Percentiles rank a stretch among this genome's conserved stretches.
Evolutionary conservation across 2,888 invertebrate genomes (phyloP).

Genomic region (Zygogramma bicolorata): DNA sequence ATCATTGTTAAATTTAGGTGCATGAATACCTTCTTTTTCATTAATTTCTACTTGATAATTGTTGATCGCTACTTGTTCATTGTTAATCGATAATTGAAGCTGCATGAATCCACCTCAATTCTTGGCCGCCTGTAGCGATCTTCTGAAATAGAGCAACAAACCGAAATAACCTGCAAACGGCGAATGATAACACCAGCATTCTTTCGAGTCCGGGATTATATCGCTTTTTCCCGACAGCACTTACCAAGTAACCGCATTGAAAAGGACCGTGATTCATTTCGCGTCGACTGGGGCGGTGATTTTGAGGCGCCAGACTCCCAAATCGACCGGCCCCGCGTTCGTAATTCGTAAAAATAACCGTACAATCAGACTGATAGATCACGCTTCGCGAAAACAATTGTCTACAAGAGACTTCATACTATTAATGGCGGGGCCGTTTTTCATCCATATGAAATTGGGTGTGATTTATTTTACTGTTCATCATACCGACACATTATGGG

Average conservation of each 20-base stretch:
- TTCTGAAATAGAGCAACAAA: no score
- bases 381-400: not conserved
- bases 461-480: not conserved
- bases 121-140: no score
- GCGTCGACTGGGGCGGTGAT: not conserved
- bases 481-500: not conserved
- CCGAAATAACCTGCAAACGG: no score
- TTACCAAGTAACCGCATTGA: not conserved
- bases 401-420: not conserved
- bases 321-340: not conserved
- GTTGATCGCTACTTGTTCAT: no score
- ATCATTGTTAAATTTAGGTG: no score
- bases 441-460: not conserved
- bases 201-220: not conserved
- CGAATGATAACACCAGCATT: no score
- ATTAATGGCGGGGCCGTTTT: not conserved
- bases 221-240: not conserved
- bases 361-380: conserved; percentile 5
- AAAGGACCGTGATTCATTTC: conserved; percentile 3
- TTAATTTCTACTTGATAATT: no score
- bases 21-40: no score
- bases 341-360: conserved; percentile 7
- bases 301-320: not conserved
- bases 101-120: no score
- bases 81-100: no score